Evolutionary conservation across 2,797 vertebrate species (phyloP).

Genomic region (Parauchenoglanis ngamensis): DNA sequence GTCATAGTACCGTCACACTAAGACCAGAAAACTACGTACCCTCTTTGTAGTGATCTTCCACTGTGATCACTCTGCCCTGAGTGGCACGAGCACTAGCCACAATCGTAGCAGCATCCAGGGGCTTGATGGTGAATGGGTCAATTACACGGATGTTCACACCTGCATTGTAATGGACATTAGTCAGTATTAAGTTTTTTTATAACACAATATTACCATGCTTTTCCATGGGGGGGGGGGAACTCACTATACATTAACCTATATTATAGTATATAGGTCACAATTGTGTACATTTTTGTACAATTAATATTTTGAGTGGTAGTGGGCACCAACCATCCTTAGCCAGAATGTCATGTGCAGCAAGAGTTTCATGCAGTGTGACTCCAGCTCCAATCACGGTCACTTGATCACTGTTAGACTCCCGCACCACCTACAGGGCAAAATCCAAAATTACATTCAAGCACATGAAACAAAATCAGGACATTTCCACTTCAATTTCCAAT

Average conservation of each 20-base stretch:
- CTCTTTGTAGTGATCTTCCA: constrained; percentile 90
- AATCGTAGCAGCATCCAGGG: constrained; percentile 83
- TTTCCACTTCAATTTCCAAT: neutral
- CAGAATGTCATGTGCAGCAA: constrained; percentile 79
- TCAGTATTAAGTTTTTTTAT: neutral
- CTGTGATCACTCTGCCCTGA: constrained; percentile 82
- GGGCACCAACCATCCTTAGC: constrained; percentile 77
- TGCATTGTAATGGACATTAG: constrained; percentile 45
- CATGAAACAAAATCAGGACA: neutral
- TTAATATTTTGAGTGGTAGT: constrained; percentile 41
- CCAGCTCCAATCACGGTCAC: constrained; percentile 87
- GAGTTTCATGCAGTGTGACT: constrained; percentile 84
- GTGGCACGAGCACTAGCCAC: constrained; percentile 79
- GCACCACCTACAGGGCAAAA: constrained; percentile 75
- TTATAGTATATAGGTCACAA: neutral
- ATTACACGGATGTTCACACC: constrained; percentile 82
- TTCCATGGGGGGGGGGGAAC: neutral
- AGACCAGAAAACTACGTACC: constrained; percentile 65
- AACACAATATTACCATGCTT: too few species aligned
- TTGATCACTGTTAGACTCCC: constrained; percentile 74
- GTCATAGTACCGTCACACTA: neutral
- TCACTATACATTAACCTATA: neutral
- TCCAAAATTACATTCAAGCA: neutral
- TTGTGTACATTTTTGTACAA: neutral
- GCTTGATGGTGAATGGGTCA: constrained; percentile 90